Evolutionary conservation across 2,113 vertebrate genomes (phyloP).

Genomic region (Tretioscincus oriximinensis): DNA sequence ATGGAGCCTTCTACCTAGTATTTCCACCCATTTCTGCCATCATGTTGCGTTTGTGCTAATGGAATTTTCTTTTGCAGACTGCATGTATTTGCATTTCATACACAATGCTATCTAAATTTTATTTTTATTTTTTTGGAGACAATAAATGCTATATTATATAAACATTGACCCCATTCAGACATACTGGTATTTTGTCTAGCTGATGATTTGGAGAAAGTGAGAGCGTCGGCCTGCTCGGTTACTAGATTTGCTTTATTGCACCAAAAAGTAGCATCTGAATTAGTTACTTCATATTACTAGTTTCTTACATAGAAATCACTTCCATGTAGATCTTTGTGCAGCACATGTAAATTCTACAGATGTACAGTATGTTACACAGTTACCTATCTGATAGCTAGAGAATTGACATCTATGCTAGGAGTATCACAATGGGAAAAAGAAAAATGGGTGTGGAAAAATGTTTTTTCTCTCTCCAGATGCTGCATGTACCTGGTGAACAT

Average conservation of each 20-base stretch:
- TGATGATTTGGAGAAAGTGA: neutral
- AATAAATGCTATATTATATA: neutral
- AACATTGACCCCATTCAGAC: neutral
- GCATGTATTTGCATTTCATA: neutral
- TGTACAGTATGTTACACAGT: neutral
- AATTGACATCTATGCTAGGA: neutral
- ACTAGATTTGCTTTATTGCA: neutral
- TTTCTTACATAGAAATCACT: neutral
- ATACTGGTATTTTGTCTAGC: neutral
- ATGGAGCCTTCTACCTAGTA: neutral
- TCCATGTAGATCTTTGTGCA: neutral
- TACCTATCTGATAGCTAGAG: neutral
- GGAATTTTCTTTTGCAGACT: neutral
- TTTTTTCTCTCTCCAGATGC: too few species aligned
- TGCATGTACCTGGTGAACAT: too few species aligned
- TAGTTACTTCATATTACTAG: neutral
- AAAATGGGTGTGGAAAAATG: too few species aligned
- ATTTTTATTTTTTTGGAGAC: neutral
- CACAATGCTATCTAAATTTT: neutral
- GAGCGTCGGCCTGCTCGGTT: neutral
- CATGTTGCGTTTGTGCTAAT: neutral
- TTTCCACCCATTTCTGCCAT: neutral
- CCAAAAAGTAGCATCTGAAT: neutral
- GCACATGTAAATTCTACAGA: neutral
- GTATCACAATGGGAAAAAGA: too few species aligned